These are phyloP conservation scores for Temnothorax rugatulus DNA, from an alignment of 2,888 invertebrate genomes.

Conservation along the genomic window DNA sequence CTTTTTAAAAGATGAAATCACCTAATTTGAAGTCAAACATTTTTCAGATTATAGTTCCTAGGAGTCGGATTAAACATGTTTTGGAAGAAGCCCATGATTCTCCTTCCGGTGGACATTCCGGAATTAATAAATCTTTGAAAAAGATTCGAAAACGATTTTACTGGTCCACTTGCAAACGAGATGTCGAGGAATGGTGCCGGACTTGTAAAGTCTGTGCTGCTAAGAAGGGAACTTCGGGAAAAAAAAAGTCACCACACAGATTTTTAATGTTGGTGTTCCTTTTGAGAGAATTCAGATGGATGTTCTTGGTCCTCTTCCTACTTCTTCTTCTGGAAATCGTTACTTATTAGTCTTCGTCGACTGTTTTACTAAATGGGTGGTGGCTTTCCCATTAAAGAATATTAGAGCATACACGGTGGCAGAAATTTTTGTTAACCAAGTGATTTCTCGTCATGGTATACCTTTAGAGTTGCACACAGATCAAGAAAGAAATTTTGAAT, in stretches of 20 bases:
- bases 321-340: not conserved
- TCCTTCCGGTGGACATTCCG: no score
- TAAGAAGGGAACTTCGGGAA: not conserved
- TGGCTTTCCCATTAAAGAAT: not conserved
- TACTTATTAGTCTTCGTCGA: not conserved
- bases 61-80: no score
- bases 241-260: not conserved
- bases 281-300: not conserved
- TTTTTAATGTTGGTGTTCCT: not conserved
- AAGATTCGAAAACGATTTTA: no score
- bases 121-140: no score
- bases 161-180: not conserved
- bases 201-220: not conserved
- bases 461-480: not conserved
- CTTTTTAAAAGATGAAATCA: no score
- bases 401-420: not conserved
- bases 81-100: no score
- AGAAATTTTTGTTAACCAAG: not conserved
- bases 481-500: not conserved
- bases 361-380: constrained; percentile 14
- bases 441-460: not conserved
- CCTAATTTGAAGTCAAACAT: no score
- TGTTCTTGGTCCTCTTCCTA: not conserved
- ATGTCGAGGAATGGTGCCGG: not conserved
- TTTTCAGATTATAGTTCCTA: no score